Percentiles rank a stretch among this genome's conserved stretches.
These are phyloP conservation scores for Pyrocephalus nanus DNA, from an alignment of 2,797 vertebrate species.

Conservation along the genomic window DNA sequence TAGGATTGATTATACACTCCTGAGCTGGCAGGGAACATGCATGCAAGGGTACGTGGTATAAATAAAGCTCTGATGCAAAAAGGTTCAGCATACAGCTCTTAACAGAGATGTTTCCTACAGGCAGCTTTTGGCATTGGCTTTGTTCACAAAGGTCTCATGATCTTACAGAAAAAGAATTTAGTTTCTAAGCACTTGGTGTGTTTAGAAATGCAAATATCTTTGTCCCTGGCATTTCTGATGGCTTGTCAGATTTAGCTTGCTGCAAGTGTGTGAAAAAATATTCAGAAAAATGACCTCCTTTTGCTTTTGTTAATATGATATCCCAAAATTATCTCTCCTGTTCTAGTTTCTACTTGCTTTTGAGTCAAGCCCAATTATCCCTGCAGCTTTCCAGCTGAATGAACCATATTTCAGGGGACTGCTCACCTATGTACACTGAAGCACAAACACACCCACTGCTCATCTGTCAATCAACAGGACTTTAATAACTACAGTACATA, in stretches of 20 bases:
- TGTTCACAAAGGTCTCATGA: conserved; percentile 1
- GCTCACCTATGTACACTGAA: conserved; percentile 17
- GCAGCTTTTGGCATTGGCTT: neutral
- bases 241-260: conserved; percentile 38
- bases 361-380: neutral
- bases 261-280: neutral
- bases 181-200: neutral
- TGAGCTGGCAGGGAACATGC: neutral
- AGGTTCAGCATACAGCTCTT: neutral
- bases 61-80: conserved; percentile 4
- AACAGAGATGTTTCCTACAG: neutral
- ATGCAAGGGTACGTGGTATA: neutral
- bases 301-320: neutral
- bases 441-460: neutral
- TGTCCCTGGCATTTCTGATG: conserved; percentile 26
- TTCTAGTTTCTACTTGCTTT: conserved; percentile 10
- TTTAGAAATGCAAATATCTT: conserved; percentile 53
- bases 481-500: neutral
- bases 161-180: conserved; percentile 9
- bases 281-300: conserved; percentile 20
- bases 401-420: neutral
- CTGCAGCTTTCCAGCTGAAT: neutral
- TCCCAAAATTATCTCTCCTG: conserved; percentile 13
- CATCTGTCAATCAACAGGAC: neutral
- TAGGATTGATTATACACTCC: neutral